Evolutionary conservation across 2,113 vertebrate species (phyloP).

Genomic region (Marcusenius ussheri): DNA sequence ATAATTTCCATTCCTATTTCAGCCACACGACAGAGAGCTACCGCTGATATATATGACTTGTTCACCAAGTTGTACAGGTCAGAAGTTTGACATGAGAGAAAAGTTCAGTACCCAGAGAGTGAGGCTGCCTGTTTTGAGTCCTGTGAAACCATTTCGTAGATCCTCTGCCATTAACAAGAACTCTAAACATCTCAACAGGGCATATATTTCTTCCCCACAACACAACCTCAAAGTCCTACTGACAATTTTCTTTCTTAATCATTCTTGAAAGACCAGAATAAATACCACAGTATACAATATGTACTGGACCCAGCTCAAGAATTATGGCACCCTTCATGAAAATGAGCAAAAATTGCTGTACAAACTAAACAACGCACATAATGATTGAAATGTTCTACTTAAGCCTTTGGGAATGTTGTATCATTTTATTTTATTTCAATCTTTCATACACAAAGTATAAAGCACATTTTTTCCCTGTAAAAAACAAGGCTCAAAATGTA

Average conservation of each 20-base stretch:
- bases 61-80: background rate
- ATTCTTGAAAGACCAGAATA: background rate
- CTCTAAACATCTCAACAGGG: background rate
- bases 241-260: background rate
- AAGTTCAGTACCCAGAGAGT: background rate
- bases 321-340: background rate
- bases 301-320: background rate
- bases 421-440: background rate
- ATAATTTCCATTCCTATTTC: background rate
- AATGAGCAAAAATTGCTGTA: background rate
- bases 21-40: background rate
- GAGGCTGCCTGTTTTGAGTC: background rate
- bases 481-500: background rate
- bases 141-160: background rate
- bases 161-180: background rate
- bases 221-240: background rate
- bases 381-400: background rate
- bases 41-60: background rate
- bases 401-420: background rate
- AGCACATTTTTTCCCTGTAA: background rate
- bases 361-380: background rate
- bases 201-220: background rate
- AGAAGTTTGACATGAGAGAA: background rate
- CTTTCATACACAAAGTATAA: background rate
- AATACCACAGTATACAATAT: background rate